These are phyloP conservation scores for Drosophila oshimai DNA, from an alignment of 1,140 invertebrate species.

Conservation along the genomic window DNA sequence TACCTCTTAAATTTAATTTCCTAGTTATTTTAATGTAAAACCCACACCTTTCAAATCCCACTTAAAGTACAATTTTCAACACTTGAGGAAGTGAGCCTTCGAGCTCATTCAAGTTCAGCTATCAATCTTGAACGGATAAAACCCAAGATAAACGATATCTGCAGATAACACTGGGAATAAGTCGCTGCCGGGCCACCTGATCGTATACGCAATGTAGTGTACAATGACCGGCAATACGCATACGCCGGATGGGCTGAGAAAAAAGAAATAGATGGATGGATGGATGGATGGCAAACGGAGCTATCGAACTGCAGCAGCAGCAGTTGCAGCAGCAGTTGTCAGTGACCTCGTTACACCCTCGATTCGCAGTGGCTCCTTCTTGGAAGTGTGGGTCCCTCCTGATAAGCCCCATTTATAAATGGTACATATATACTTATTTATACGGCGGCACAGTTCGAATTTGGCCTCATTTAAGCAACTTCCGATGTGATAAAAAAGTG, in stretches of 20 bases:
- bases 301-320: constrained; percentile 1
- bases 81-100: not conserved
- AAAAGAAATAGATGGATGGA: too few species aligned
- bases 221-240: constrained; percentile 19
- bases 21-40: too few species aligned
- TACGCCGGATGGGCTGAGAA: constrained; percentile 43
- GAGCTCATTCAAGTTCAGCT: constrained; percentile 2
- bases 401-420: constrained; percentile 11
- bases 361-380: constrained; percentile 19
- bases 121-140: constrained; percentile 4
- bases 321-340: too few species aligned
- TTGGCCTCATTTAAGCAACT: constrained; percentile 73
- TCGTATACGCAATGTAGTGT: constrained; percentile 42
- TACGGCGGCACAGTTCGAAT: constrained; percentile 24
- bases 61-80: not conserved
- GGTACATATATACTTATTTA: not conserved
- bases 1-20: too few species aligned
- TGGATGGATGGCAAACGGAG: not conserved
- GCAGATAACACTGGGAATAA: not conserved
- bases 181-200: constrained; percentile 11
- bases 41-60: not conserved
- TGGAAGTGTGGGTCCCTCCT: not conserved
- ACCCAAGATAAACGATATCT: constrained; percentile 12
- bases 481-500: constrained; percentile 71
- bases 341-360: constrained; percentile 39